These are phyloP conservation scores for Astropecten irregularis DNA, from an alignment of 53 echinoderm and acorn worm genomes.

Conservation along the genomic window DNA sequence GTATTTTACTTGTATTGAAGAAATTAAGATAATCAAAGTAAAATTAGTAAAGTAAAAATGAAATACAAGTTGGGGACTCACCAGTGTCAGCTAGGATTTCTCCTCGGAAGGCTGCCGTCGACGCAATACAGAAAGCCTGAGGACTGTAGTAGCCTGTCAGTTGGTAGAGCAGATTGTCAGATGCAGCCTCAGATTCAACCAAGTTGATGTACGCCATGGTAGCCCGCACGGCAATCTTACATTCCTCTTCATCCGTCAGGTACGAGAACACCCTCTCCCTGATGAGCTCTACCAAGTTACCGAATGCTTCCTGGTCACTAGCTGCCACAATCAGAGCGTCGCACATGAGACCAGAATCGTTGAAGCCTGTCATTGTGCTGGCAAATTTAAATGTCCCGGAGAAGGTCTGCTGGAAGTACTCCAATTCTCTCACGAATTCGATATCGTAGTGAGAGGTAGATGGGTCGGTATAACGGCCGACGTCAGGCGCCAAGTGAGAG, in stretches of 20 bases:
- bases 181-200: background rate
- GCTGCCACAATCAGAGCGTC: background rate
- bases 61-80: background rate
- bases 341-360: background rate
- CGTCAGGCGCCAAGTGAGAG: constrained; percentile 14
- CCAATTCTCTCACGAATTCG: background rate
- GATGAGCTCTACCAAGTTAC: background rate
- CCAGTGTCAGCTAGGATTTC: background rate
- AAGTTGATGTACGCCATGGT: background rate
- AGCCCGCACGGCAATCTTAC: background rate
- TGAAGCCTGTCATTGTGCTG: constrained; percentile 33
- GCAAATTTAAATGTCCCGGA: background rate
- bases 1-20: no score
- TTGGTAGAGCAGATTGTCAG: constrained; percentile 33
- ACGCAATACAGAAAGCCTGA: constrained; percentile 39
- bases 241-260: constrained; percentile 5
- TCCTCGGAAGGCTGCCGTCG: constrained; percentile 34
- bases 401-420: background rate
- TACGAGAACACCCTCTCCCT: constrained; percentile 8
- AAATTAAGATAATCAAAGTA: no score
- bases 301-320: background rate
- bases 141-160: constrained; percentile 52
- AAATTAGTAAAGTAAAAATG: no score
- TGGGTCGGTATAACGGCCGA: background rate
- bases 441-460: background rate